phyloP scores from a whole-genome alignment of 2,113 vertebrate species.

The Silurus glanis region DNA sequence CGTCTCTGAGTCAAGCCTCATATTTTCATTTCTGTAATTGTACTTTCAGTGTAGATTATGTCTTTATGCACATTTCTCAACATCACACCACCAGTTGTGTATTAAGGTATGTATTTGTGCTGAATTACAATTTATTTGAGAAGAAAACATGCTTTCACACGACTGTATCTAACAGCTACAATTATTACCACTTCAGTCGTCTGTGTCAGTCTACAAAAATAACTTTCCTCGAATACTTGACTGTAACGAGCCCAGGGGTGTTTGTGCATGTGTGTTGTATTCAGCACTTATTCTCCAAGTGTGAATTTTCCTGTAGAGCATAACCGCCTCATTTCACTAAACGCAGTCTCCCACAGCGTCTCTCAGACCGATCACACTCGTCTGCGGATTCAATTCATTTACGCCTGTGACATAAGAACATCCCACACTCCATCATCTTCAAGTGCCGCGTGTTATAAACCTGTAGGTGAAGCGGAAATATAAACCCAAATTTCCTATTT shows the following conservation, averaged over 20 bases:
- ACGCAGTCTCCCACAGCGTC: not conserved
- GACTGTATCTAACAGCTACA: not conserved
- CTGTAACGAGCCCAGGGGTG: not conserved
- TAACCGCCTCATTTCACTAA: constrained; percentile 3
- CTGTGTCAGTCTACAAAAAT: not conserved
- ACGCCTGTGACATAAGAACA: not conserved
- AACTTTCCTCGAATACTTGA: not conserved
- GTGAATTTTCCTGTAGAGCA: not conserved
- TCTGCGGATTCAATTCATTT: not conserved
- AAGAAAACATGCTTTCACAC: not conserved
- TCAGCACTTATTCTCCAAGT: constrained; percentile 11
- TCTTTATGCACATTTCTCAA: not conserved
- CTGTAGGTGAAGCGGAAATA: not conserved
- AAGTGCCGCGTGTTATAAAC: not conserved
- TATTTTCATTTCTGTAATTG: not conserved
- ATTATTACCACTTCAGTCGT: not conserved
- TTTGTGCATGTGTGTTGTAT: constrained; percentile 9
- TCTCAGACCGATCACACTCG: not conserved
- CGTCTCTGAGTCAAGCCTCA: not conserved
- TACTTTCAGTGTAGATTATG: not conserved
- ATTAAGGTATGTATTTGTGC: not conserved
- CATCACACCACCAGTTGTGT: not conserved
- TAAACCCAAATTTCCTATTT: not conserved
- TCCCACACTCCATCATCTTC: not conserved
- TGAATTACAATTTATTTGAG: not conserved